Evolutionary conservation across 2,797 vertebrate species (phyloP), one percentile per base, ranked within the genome.

Genomic region (Ispidina picta): DNA sequence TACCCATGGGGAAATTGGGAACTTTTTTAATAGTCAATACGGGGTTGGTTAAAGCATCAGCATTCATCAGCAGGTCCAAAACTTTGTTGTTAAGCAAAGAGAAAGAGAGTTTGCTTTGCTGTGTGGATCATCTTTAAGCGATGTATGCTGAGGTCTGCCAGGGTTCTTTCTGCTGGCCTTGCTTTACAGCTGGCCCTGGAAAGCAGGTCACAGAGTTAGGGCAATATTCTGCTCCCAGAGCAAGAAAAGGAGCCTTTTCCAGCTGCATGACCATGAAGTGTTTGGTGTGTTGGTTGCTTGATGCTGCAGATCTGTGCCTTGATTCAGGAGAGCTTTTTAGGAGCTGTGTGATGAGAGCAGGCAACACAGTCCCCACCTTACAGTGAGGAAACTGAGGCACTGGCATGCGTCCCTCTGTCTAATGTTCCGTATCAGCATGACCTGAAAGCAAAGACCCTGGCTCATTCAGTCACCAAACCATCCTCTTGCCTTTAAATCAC

Each of bases 401-500:
- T 15, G 33, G 52, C 39, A 5, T 4, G 9, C 18, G 19, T 92
- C 35, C 13, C 12, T 55, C 29, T 59, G 75, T 14, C 8, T 48
- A 55, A 69, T 43, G 23, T 25, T 84, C 22, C 59, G 18, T 62
- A 62, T 83, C 68, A 93, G 62, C 31, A 22, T 33, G 39, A 82
- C 58, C 62, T 89, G 81, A 66, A 85, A 92, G 58, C 59, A 83
- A 95, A 86, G 52, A 52, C 62, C 56, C 26, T 2, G 0, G 12
- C 59, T 86, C 69, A 83, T 80, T 91, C 79, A 74, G 65, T 35
- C 58, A 59, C 83, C 55, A 77, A 74, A 54, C n/a, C 73, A 65
- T 80, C 66, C 65, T 85, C 21, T 35, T 65, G 87, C 70, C 58
- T 81, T 89, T 92, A 92, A 95, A 92, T 94, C 76, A 89, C 0